These are phyloP conservation scores for Urocolius indicus DNA, from an alignment of 2,113 vertebrate species.

Conservation along the genomic window DNA sequence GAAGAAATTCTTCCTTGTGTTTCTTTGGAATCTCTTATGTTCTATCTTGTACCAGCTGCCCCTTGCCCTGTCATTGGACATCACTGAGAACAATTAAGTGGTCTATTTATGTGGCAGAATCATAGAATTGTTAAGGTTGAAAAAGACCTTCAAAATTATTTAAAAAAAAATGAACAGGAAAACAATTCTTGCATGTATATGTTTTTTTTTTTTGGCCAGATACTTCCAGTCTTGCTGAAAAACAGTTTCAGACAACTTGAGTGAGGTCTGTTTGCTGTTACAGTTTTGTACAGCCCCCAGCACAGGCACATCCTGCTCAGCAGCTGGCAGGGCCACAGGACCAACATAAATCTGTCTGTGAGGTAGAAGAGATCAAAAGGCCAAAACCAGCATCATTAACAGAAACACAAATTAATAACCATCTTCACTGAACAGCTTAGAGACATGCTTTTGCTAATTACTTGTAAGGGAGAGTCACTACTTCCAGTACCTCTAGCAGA, in stretches of 20 bases:
- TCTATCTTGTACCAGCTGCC: too few species aligned
- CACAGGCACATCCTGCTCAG: accelerated
- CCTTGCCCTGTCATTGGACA: too few species aligned
- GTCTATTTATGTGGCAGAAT: neutral
- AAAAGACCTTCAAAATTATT: neutral
- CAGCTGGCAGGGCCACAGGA: neutral
- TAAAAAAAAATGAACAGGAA: neutral
- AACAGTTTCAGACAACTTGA: neutral
- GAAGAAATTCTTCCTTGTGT: too few species aligned
- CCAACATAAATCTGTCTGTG: neutral
- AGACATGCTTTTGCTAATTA: neutral
- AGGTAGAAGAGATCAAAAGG: neutral
- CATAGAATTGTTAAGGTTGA: too few species aligned
- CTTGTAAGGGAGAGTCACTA: neutral
- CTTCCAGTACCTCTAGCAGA: neutral
- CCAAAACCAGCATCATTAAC: neutral
- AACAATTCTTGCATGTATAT: neutral
- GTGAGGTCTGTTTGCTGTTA: neutral
- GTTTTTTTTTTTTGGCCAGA: neutral
- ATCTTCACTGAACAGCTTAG: neutral
- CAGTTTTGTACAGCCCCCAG: accelerated
- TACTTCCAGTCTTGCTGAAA: neutral
- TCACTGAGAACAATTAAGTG: neutral
- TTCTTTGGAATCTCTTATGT: too few species aligned
- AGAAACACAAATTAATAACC: neutral